Evolutionary conservation across 30 jellyfish, hydroid and myxozoan species (phyloP).

Genomic region (Rhopilema esculentum): DNA sequence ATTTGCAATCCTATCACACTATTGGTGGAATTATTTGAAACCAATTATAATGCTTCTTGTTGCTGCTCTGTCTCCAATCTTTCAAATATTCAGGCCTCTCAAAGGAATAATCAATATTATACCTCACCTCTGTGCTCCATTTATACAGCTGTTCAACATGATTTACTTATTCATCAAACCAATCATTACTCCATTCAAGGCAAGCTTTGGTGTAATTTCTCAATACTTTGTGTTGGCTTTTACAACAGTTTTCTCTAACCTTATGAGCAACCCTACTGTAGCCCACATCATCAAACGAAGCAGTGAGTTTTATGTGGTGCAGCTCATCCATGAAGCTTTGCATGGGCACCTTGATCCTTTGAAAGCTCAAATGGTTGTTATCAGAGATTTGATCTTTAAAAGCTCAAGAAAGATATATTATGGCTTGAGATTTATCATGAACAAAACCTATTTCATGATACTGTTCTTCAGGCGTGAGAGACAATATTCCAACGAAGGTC

Average conservation of each 20-base stretch:
- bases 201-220: constrained; percentile 18
- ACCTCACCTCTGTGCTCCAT: constrained; percentile 80
- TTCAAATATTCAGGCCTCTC: constrained; percentile 86
- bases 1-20: constrained; percentile 58
- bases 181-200: constrained; percentile 57
- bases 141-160: constrained; percentile 65
- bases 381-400: constrained; percentile 72
- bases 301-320: constrained; percentile 63
- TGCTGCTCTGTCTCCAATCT: constrained; percentile 68
- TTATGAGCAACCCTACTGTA: constrained; percentile 56
- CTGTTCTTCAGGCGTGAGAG: constrained; percentile 90
- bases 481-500: constrained; percentile 78
- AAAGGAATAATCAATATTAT: constrained; percentile 75
- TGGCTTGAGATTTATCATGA: constrained; percentile 76
- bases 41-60: constrained; percentile 80
- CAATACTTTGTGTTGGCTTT: constrained; percentile 23
- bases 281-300: constrained; percentile 50
- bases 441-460: constrained; percentile 72
- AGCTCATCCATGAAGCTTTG: constrained; percentile 68
- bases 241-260: neutral
- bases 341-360: constrained; percentile 95
- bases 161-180: constrained; percentile 77
- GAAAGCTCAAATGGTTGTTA: constrained; percentile 88
- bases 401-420: constrained; percentile 71
- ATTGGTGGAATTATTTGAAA: constrained; percentile 97